Base-by-base conservation (phyloP, 2,888 invertebrate genomes). In the Galeruca laticollis region DNA sequence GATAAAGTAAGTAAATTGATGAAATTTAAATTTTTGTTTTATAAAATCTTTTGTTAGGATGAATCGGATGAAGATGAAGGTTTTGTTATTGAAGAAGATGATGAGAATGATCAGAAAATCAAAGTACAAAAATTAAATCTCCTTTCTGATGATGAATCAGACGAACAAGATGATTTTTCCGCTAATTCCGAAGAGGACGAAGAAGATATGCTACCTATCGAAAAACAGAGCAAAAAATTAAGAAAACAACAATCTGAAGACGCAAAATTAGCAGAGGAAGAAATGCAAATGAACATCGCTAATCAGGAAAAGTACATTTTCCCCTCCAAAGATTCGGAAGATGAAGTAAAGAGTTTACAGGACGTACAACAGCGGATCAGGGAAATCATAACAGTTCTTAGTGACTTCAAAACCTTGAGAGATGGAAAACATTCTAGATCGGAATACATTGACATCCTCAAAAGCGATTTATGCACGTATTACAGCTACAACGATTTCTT, bases 401-500 rank as follows among this genome's bases (percentile, higher is more conserved):
- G 92, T 9, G 94, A 97, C 84, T 97, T 97, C 78, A 91, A 87
- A 74, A 90, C 87, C 70, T 85, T 92, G 49, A 89, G 93, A 61
- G 91, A 93, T 77, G 87, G 88, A 10, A 88, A 88, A 2, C 92
- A 93, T 79, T 90, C 92, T 2, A 89, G 98, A 37, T 87, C 89
- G 69, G 97, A 98, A 75, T 98, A 99, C 82, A 84, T 94, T 15
- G 90, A 91, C 0, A 87, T 96, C 60, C 87, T 99, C 40, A 89
- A 89, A 65, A 90, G 90, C 78, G 98, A 99, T 87, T 88, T 99
- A 60, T 98, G 98, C 81, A 88, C 90, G 31, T 98, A 98, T 84
- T 99, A 98, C 87, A 96, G 96, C n/a, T 99, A 99, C 84, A 99
- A 99, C 86, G 93, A 94, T 67, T 99, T 94, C 84, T 87, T 99